Conservation (phyloP, 2,888 invertebrate genomes). For the Ecdyonurus torrentis region DNA sequence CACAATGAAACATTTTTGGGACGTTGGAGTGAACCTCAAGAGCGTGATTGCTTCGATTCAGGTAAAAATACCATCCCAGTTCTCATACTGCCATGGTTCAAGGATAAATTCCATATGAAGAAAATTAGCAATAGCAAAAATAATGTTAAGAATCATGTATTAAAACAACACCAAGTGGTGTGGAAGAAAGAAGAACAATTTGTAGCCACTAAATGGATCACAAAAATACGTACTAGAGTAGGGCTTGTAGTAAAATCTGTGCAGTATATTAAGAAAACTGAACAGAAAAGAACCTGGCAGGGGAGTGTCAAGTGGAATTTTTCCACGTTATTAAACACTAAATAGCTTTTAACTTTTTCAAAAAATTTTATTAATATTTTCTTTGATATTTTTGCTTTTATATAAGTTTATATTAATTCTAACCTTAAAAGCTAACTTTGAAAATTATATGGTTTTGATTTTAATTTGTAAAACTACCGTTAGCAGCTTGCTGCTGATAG, state of each 20-base stretch:
- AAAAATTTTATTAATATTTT: too few relatives aligned
- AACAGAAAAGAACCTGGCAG: neutral
- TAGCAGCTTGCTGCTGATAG: too few relatives aligned
- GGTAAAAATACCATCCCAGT: conserved; percentile 16
- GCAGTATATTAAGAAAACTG: neutral
- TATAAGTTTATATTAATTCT: too few relatives aligned
- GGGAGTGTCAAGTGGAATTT: neutral
- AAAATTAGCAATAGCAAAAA: neutral
- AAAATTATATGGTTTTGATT: too few relatives aligned
- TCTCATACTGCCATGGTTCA: neutral
- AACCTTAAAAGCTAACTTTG: too few relatives aligned
- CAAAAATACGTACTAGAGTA: neutral
- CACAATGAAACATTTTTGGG: conserved; percentile 20
- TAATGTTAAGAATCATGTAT: neutral
- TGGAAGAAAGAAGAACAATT: neutral
- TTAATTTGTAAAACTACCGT: too few relatives aligned
- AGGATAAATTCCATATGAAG: neutral
- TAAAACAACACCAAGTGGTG: neutral
- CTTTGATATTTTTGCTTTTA: too few relatives aligned
- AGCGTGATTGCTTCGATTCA: conserved; percentile 23
- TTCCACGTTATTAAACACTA: too few relatives aligned
- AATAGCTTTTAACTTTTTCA: too few relatives aligned
- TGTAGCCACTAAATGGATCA: neutral
- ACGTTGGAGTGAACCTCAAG: conserved; percentile 27
- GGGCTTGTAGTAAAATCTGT: neutral